Conservation (phyloP, 1,140 invertebrate genomes). For the Vollenhovia emeryi region DNA sequence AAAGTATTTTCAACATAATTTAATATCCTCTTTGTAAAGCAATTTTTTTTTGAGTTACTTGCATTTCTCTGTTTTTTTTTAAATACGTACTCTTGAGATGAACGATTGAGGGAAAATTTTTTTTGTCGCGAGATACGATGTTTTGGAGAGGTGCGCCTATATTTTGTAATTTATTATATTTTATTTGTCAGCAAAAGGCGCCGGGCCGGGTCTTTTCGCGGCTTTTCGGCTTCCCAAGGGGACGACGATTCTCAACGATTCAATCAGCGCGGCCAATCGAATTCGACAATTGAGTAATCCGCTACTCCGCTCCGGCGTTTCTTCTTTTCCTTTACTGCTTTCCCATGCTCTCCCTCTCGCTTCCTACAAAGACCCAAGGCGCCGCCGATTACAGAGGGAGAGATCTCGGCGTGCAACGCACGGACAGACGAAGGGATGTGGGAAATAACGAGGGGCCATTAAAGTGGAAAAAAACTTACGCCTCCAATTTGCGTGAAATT, state of each 20-base stretch:
- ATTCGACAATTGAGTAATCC: slow-evolving; percentile 72
- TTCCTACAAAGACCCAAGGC: background rate
- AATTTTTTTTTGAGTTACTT: background rate
- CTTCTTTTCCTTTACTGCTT: slow-evolving; percentile 55
- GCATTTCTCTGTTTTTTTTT: too few relatives aligned
- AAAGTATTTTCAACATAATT: background rate
- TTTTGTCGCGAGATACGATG: background rate
- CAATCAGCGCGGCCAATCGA: slow-evolving; percentile 72
- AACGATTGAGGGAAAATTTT: background rate
- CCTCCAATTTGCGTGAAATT: slow-evolving; percentile 48
- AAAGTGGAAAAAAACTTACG: slow-evolving; percentile 31
- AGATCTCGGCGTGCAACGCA: slow-evolving; percentile 21
- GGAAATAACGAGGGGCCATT: slow-evolving; percentile 44
- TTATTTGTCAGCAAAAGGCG: slow-evolving; percentile 60
- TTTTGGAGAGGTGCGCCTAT: background rate
- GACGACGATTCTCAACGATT: slow-evolving; percentile 67
- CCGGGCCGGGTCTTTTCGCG: slow-evolving; percentile 13
- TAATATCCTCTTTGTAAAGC: background rate
- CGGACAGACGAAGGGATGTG: slow-evolving; percentile 3
- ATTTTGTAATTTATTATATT: slow-evolving; percentile 63
- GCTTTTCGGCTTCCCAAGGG: slow-evolving; percentile 47
- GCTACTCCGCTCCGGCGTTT: slow-evolving; percentile 58
- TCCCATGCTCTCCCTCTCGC: background rate
- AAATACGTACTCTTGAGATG: background rate
- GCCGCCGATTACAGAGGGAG: slow-evolving; percentile 27